phyloP scores from a whole-genome alignment of 2,888 invertebrate genomes.

The Congeria kusceri region DNA sequence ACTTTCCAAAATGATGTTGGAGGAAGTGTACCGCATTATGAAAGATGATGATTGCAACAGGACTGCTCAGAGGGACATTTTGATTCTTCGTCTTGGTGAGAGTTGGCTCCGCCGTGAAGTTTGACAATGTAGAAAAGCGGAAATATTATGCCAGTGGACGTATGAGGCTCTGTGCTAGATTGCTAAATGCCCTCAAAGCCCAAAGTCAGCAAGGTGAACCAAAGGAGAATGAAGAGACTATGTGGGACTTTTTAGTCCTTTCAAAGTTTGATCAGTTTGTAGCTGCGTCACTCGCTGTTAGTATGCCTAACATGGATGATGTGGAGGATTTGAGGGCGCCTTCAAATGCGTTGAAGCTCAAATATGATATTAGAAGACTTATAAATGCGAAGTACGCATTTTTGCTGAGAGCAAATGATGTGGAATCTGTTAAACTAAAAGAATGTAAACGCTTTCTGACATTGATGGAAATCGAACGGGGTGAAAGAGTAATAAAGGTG shows the following conservation, averaged over 20 bases:
- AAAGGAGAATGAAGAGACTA: neutral
- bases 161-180: slow-evolving; percentile 44
- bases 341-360: slow-evolving; percentile 30
- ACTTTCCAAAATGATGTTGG: slow-evolving; percentile 36
- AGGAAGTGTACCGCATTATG: slow-evolving; percentile 50
- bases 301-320: slow-evolving; percentile 46
- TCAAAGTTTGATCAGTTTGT: slow-evolving; percentile 39
- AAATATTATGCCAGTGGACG: slow-evolving; percentile 36
- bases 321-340: slow-evolving; percentile 41
- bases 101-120: slow-evolving; percentile 43
- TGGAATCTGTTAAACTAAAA: neutral
- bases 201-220: neutral
- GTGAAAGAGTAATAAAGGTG: slow-evolving; percentile 33
- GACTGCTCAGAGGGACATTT: slow-evolving; percentile 40
- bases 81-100: slow-evolving; percentile 52
- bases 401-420: slow-evolving; percentile 14
- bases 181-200: slow-evolving; percentile 17
- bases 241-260: slow-evolving; percentile 40
- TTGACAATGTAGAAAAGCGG: slow-evolving; percentile 45
- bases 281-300: slow-evolving; percentile 13
- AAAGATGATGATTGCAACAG: slow-evolving; percentile 25
- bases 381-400: slow-evolving; percentile 38
- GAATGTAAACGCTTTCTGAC: slow-evolving; percentile 30
- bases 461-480: slow-evolving; percentile 47
- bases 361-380: slow-evolving; percentile 34